These are phyloP conservation scores for Scomber japonicus DNA, from an alignment of 2,113 vertebrate species.

Conservation along the genomic window DNA sequence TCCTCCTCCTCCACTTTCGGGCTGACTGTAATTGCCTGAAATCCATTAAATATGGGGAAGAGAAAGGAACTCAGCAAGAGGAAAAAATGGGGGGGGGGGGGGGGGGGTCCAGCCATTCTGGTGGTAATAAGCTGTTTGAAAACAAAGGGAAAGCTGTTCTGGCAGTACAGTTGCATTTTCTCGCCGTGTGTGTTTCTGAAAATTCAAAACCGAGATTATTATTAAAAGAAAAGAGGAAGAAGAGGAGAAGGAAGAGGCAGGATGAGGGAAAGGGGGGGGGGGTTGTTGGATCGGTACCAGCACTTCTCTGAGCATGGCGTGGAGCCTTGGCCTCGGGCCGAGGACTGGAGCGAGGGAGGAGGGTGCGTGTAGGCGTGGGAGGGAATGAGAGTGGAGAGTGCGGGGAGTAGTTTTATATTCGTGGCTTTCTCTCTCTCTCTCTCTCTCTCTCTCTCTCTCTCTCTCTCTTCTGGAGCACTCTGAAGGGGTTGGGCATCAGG, in stretches of 20 bases:
- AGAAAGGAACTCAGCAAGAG: conserved; percentile 49
- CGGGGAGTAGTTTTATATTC: conserved; percentile 65
- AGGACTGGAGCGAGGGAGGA: conserved; percentile 53
- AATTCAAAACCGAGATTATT: conserved; percentile 77
- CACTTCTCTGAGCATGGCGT: conserved; percentile 68
- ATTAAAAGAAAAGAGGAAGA: conserved; percentile 57
- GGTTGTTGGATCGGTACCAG: conserved; percentile 75
- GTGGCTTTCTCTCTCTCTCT: conserved; percentile 21
- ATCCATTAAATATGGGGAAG: conserved; percentile 78
- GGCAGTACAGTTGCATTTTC: conserved; percentile 62
- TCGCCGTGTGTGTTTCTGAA: conserved; percentile 66
- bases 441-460: conserved; percentile 8
- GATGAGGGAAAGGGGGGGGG: not conserved
- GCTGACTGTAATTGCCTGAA: conserved; percentile 80
- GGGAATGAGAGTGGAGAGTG: conserved; percentile 52
- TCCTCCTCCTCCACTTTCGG: conserved; percentile 66
- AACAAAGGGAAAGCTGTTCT: conserved; percentile 77
- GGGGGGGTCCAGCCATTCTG: conserved; percentile 66
- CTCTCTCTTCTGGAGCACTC: conserved; percentile 33
- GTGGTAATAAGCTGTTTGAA: conserved; percentile 78
- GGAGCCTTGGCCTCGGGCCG: conserved; percentile 72
- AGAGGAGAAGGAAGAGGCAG: not conserved
- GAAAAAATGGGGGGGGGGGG: conserved; percentile 49
- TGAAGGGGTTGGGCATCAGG: conserved; percentile 56
- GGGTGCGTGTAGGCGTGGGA: conserved; percentile 56